Base-by-base conservation (phyloP, 2,113 vertebrate genomes). In the Globicephala melas region DNA sequence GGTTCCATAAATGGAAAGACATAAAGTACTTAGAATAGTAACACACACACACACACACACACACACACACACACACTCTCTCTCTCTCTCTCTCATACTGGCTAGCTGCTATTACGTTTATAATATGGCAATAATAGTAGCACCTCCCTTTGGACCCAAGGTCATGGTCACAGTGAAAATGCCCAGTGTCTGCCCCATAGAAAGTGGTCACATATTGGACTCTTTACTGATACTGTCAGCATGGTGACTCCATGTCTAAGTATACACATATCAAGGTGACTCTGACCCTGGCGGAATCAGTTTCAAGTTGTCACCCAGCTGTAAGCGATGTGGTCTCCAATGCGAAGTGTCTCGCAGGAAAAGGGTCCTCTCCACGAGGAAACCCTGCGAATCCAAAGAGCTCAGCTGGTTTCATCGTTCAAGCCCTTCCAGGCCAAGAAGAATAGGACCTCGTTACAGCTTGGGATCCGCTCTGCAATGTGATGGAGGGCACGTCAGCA, bases 111-210 rank as follows among this genome's bases (percentile, higher is more conserved):
- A 0, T 44, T 85, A 4, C 8, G 4, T 20, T 11, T 26, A 38
- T 17, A 47, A 4, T 6, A 6, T 0, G 7, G 21, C 25, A 13
- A 13, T 62, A 60, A 13, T 15, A 38, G 8, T 2, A 2, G 2
- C 8, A 4, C 8, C 11, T 70, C 7, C 25, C 4, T 5, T 4
- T 7, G 28, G 33, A 53, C 55, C 1, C 2, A 7, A 68, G 44
- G 44, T 28, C 33, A 2, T 0, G 13, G 25, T 36, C 23, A 5
- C 20, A 47, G 62, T 12, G 44, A 31, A 70, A 26, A 25, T 0
- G 8, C 5, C 33, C 36, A 4, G 25, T 4, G 62, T 31, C 58
- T 25, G 71, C 58, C 44, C 17, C 13, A 5, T 1, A 18, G 23
- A 21, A 41, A 44, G 31, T 1, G 31, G 3, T 26, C 28, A 12